A percentile compares a stretch with the other conserved stretches of the same genome.
phyloP scores from a whole-genome alignment of 1,140 invertebrate genomes.

The Orius laevigatus region DNA sequence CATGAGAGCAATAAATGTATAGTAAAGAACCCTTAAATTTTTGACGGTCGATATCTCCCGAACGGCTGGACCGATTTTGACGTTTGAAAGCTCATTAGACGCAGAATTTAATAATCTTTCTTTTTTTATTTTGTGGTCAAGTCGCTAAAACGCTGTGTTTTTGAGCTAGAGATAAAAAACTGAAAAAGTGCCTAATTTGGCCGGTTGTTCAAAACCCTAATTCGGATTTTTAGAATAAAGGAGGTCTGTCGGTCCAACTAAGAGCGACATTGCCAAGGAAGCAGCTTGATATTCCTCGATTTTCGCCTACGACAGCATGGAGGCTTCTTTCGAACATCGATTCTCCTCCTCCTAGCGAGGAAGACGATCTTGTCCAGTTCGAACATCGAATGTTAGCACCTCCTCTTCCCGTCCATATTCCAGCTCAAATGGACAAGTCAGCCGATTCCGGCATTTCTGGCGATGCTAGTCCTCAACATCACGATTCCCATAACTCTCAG shows the following conservation, averaged over 20 bases:
- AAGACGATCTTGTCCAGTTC: slow-evolving; percentile 27
- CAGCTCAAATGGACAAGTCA: slow-evolving; percentile 38
- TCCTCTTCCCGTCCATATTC: slow-evolving; percentile 23
- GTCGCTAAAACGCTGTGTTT: too few relatives aligned
- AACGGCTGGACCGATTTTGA: too few relatives aligned
- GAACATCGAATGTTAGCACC: slow-evolving; percentile 38
- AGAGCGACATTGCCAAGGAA: slow-evolving; percentile 62
- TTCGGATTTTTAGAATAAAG: slow-evolving; percentile 21
- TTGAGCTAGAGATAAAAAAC: too few relatives aligned
- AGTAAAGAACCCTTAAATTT: too few relatives aligned
- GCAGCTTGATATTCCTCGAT: slow-evolving; percentile 51
- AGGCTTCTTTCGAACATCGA: slow-evolving; percentile 40
- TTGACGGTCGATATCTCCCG: too few relatives aligned
- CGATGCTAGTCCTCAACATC: slow-evolving; percentile 37
- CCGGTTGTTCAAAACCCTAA: too few relatives aligned
- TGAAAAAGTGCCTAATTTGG: too few relatives aligned
- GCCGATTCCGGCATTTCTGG: slow-evolving; percentile 67
- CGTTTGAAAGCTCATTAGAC: too few relatives aligned
- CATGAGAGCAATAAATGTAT: too few relatives aligned
- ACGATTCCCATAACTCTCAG: slow-evolving; percentile 23
- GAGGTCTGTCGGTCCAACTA: slow-evolving; percentile 49
- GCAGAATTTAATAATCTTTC: too few relatives aligned
- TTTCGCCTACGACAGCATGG: slow-evolving; percentile 71
- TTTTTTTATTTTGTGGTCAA: too few relatives aligned
- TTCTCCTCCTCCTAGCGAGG: slow-evolving; percentile 22